Percentiles rank a stretch among this genome's conserved stretches.
Conservation (phyloP, 35 echinoderm and acorn worm genomes). For the Nesometra sesokonis region DNA sequence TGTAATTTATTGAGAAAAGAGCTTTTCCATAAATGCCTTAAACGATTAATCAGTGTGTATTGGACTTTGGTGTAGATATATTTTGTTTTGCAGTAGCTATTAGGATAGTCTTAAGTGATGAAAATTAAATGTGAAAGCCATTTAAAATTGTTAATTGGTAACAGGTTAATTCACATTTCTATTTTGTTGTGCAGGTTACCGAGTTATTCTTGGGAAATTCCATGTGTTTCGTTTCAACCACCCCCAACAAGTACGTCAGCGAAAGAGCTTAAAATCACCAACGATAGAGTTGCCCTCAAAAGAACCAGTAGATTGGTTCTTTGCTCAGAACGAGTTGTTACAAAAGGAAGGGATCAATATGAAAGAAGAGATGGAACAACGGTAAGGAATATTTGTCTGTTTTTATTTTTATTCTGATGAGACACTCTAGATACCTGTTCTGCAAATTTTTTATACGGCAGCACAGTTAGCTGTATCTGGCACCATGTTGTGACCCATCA, state of each 20-base stretch:
- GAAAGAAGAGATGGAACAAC: conserved; percentile 96
- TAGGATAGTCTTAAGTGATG: no score
- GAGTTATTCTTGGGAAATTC: conserved; percentile 89
- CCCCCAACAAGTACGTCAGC: conserved; percentile 63
- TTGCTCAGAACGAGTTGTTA: conserved; percentile 91
- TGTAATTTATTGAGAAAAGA: no score
- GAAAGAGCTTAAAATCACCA: background rate
- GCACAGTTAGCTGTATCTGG: no score
- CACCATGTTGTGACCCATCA: no score
- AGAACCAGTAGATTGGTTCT: conserved; percentile 38
- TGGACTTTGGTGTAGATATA: no score
- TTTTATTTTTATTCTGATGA: background rate
- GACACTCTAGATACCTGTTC: background rate
- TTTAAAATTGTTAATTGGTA: no score
- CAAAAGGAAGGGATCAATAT: conserved; percentile 95
- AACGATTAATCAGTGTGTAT: no score
- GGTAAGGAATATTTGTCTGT: conserved; percentile 46
- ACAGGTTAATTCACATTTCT: no score
- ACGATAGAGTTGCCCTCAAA: background rate
- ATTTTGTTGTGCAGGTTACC: conserved; percentile 39
- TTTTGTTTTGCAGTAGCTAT: no score
- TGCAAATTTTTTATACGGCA: no score
- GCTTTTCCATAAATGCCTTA: no score
- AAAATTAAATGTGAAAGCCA: no score
- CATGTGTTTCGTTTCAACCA: conserved; percentile 97